A percentile compares a stretch with the other conserved stretches of the same genome.
These are phyloP conservation scores for Pyxicephalus adspersus DNA, from an alignment of 2,113 vertebrate genomes.

Conservation along the genomic window DNA sequence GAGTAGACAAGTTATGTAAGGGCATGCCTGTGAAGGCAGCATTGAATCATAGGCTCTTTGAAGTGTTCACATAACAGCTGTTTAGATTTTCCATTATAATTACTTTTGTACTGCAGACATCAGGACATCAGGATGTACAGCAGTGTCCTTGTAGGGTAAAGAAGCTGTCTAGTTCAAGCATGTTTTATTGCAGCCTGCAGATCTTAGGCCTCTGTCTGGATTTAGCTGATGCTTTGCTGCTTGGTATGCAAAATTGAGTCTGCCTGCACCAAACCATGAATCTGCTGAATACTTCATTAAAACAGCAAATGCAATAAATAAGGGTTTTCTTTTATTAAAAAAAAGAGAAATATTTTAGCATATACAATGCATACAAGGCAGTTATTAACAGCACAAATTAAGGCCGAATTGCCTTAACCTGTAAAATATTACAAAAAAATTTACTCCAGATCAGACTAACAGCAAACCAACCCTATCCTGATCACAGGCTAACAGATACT, in stretches of 20 bases:
- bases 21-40: not conserved
- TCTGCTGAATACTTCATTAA: not conserved
- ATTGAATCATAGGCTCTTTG: slow-evolving; percentile 30
- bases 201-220: not conserved
- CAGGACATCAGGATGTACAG: not conserved
- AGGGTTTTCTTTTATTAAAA: no score
- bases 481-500: no score
- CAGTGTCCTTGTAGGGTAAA: slow-evolving; percentile 24
- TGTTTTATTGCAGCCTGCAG: slow-evolving; percentile 29
- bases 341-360: no score
- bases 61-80: slow-evolving; percentile 42
- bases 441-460: no score
- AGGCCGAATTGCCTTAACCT: no score
- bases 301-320: no score
- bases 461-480: no score
- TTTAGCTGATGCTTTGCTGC: slow-evolving; percentile 3
- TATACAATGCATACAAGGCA: no score
- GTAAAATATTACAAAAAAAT: no score
- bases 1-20: not conserved
- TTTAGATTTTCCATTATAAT: slow-evolving; percentile 34
- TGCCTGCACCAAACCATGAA: not conserved
- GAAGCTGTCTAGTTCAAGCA: not conserved
- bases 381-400: no score
- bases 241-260: not conserved
- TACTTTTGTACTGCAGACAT: slow-evolving; percentile 2